Percentiles rank a stretch among this genome's conserved stretches.
These are phyloP conservation scores for Epistrophella euchroma DNA, from an alignment of 2,888 invertebrate genomes.

Conservation along the genomic window DNA sequence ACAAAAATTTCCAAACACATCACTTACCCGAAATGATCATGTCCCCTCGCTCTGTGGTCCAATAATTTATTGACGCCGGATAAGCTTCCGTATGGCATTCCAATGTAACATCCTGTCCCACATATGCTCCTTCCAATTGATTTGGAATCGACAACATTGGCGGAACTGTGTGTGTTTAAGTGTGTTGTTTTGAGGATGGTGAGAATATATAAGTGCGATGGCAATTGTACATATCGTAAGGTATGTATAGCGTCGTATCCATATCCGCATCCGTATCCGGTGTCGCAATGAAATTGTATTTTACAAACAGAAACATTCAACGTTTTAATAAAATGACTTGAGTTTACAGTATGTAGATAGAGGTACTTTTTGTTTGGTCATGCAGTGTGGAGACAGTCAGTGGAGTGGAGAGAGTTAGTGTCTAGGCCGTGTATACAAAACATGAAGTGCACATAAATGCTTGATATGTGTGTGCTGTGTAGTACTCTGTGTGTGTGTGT, in stretches of 20 bases:
- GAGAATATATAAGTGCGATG: too few relatives aligned
- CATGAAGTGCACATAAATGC: conserved; percentile 4
- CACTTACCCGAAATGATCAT: conserved; percentile 95
- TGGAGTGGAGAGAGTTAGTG: background rate
- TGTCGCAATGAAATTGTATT: conserved; percentile 72
- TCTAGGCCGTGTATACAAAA: background rate
- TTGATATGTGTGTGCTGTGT: background rate
- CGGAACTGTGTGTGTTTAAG: conserved; percentile 87
- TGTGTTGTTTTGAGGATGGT: background rate
- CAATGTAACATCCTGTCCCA: conserved; percentile 93
- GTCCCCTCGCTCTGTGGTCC: conserved; percentile 95
- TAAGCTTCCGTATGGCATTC: conserved; percentile 97
- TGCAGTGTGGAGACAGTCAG: background rate
- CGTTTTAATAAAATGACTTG: conserved; percentile 51
- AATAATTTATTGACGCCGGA: conserved; percentile 96
- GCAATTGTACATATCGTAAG: background rate
- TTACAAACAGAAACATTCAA: conserved; percentile 65
- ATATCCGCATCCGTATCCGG: conserved; percentile 50
- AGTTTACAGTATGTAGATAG: background rate
- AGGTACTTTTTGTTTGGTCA: conserved; percentile 3
- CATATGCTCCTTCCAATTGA: conserved; percentile 94
- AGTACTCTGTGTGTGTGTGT: background rate
- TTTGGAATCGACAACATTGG: conserved; percentile 97
- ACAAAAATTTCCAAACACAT: conserved; percentile 80
- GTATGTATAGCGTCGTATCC: conserved; percentile 26